Conservation (phyloP, 2,113 vertebrate genomes). For the Pyrgilauda ruficollis region DNA sequence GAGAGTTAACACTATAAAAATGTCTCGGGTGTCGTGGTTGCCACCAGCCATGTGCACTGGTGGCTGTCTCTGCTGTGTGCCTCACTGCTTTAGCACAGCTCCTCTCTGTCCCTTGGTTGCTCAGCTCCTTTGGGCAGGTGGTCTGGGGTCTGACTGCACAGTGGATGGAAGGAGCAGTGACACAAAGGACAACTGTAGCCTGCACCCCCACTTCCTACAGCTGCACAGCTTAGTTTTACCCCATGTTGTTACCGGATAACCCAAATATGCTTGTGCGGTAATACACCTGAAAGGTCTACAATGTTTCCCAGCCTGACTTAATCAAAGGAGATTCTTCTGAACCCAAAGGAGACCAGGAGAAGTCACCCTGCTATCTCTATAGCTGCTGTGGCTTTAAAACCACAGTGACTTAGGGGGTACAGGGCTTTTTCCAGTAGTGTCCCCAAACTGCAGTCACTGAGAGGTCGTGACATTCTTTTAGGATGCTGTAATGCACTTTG, state of each 20-base stretch:
- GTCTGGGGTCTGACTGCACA: not conserved
- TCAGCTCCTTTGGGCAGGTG: not conserved
- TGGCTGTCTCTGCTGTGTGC: not conserved
- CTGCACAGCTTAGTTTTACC: not conserved
- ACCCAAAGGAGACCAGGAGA: not conserved
- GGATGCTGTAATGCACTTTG: conserved; percentile 14
- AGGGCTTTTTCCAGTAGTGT: not conserved
- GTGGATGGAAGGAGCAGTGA: not conserved
- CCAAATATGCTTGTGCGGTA: not conserved
- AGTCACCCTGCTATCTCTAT: not conserved
- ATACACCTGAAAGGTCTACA: not conserved
- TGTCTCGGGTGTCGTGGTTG: not conserved
- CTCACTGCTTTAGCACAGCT: not conserved
- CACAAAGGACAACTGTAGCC: not conserved
- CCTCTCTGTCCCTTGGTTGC: not conserved
- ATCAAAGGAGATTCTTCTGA: not conserved
- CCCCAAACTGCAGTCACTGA: not conserved
- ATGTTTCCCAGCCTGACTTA: not conserved
- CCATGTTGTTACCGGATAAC: not conserved
- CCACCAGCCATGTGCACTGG: not conserved
- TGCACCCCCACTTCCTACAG: not conserved
- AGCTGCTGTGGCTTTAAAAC: not conserved
- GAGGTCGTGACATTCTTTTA: not conserved
- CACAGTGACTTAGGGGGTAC: not conserved
- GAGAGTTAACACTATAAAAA: not conserved